Percentiles rank a stretch among this genome's conserved stretches.
Evolutionary conservation across 2,797 vertebrate genomes (phyloP).

Genomic region (Rhinichthys osculus): DNA sequence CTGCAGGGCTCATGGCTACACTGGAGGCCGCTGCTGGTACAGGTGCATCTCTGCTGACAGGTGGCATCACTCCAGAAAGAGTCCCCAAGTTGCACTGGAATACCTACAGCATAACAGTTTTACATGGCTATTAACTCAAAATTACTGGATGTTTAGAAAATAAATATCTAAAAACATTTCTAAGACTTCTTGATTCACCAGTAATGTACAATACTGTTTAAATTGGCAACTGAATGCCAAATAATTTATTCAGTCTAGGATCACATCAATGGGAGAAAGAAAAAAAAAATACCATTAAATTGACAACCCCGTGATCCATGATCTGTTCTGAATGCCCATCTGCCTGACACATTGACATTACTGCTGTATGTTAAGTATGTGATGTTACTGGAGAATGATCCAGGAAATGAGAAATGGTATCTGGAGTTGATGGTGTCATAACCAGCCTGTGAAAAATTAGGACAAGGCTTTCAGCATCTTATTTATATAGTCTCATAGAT

Average conservation of each 20-base stretch:
- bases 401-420: slow-evolving; percentile 62
- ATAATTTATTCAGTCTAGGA: too few relatives aligned
- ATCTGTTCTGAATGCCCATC: slow-evolving; percentile 72
- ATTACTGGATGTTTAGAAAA: too few relatives aligned
- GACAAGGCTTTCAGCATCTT: too few relatives aligned
- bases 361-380: slow-evolving; percentile 52
- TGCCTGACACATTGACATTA: slow-evolving; percentile 68
- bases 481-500: too few relatives aligned
- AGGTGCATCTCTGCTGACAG: slow-evolving; percentile 70
- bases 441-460: slow-evolving; percentile 65
- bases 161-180: not conserved
- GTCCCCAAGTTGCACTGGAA: slow-evolving; percentile 53
- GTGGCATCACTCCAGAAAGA: slow-evolving; percentile 71
- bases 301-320: slow-evolving; percentile 55
- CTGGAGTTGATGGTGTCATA: slow-evolving; percentile 67
- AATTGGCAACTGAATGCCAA: too few relatives aligned
- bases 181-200: too few relatives aligned
- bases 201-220: too few relatives aligned
- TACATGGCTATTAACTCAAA: too few relatives aligned
- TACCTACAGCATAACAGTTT: not conserved
- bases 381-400: slow-evolving; percentile 56
- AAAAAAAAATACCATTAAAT: slow-evolving; percentile 61
- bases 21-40: slow-evolving; percentile 60
- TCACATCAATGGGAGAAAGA: not conserved
- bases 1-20: slow-evolving; percentile 67